Evolutionary conservation across 2,113 vertebrate genomes (phyloP), one percentile per base, ranked within the genome.

Genomic region (Centrocercus urophasianus): DNA sequence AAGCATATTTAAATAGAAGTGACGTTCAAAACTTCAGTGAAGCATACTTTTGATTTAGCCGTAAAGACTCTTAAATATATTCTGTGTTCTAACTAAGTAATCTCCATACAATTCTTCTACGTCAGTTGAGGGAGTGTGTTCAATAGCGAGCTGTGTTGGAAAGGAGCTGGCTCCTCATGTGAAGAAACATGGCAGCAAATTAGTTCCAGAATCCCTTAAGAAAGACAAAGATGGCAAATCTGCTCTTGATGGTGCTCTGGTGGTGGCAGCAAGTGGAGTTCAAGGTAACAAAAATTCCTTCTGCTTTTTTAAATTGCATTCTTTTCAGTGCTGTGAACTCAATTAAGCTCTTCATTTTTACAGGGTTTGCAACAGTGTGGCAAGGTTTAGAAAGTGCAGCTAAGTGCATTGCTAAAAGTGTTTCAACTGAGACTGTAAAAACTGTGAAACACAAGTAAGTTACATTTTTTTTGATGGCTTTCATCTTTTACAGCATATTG

Each of bases 321-420:
- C 5, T 88, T 84, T 65, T 83, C 36, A 50, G 1, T 76, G 11
- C 6, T 59, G 13, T 89, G 52, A 66, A 83, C 91, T 95, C 63
- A 87, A 50, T 89, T 71, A 56, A 90, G 16, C 36, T 88, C 18
- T 43, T 78, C 8, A 4, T 91, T 83, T 90, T 94, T 95, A 24
- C 95, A 99, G 99, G 99, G 43, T 99, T 99, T 97, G 98, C 99
- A 65, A 99, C 99, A 11, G 98, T 99, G 95, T 99, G 99, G 99
- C 99, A 98, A 13, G 99, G 99, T 70, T 97, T 99, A 97, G 99
- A 99, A 97, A 97, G 97, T 60, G 99, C 99, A 42, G 99, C 99
- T 0, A 99, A 98, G 96, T 98, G 99, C 97, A 99, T 99, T 54
- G 98, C 98, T 63, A 98, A 97, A 65, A 99, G 97, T 86, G 99